phyloP scores from a whole-genome alignment of 2,113 vertebrate species.

The Anthoscopus minutus region DNA sequence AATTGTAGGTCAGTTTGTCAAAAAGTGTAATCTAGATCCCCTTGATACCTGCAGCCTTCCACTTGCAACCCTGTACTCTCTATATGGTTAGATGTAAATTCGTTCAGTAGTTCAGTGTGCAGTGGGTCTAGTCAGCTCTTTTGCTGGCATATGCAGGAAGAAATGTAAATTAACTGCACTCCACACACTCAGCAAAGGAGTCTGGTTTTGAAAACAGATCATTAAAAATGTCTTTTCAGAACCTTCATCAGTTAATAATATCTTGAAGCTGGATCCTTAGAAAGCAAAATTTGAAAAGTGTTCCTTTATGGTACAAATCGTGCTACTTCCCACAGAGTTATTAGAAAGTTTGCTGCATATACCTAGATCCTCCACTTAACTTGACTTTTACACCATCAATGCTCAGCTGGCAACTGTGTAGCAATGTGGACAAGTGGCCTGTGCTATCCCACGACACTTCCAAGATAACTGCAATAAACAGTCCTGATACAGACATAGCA shows the following conservation, averaged over 20 bases:
- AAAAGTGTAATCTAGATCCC: neutral
- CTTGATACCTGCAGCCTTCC: neutral
- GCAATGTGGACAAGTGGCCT: constrained; percentile 1
- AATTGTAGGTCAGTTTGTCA: neutral
- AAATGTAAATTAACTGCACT: neutral
- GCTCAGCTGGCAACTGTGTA: constrained; percentile 39
- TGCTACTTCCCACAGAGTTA: neutral
- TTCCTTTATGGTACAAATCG: neutral
- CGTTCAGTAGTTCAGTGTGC: neutral
- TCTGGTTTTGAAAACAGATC: neutral
- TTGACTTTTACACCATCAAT: neutral
- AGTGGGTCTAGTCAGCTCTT: neutral
- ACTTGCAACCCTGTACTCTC: neutral
- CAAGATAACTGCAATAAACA: constrained; percentile 40
- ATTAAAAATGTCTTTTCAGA: neutral
- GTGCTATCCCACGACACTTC: neutral
- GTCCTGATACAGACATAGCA: constrained; percentile 49
- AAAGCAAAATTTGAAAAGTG: neutral
- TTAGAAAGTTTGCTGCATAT: neutral
- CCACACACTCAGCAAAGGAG: neutral
- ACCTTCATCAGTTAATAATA: neutral
- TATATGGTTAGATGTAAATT: neutral
- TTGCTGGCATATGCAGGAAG: neutral
- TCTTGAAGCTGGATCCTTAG: neutral
- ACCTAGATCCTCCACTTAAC: neutral